Conservation (phyloP, 1,140 invertebrate genomes). For the Prorops nasuta region DNA sequence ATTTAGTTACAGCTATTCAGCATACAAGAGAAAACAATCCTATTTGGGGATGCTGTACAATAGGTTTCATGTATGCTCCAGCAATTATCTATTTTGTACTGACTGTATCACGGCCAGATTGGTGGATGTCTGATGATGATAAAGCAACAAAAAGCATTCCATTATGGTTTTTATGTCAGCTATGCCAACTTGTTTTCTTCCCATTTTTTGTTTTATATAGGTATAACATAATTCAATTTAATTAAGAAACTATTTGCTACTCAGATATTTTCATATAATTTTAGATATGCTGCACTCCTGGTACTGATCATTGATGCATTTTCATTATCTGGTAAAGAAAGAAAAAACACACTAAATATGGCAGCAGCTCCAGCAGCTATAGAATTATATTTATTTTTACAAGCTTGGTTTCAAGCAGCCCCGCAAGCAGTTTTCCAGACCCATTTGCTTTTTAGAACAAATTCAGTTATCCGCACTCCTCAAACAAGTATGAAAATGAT, state of each 20-base stretch:
- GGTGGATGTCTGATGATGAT: slow-evolving; percentile 53
- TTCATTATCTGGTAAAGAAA: slow-evolving; percentile 59
- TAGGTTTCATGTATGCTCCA: slow-evolving; percentile 57
- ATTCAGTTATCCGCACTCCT: slow-evolving; percentile 19
- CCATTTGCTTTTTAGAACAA: slow-evolving; percentile 58
- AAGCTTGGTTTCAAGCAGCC: slow-evolving; percentile 72
- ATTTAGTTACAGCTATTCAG: slow-evolving; percentile 53
- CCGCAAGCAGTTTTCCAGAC: slow-evolving; percentile 68
- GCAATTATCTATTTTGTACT: slow-evolving; percentile 58
- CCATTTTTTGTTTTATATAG: slow-evolving; percentile 68
- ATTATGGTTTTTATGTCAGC: slow-evolving; percentile 60
- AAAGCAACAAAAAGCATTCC: slow-evolving; percentile 40
- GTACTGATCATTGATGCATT: slow-evolving; percentile 72
- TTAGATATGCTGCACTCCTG: slow-evolving; percentile 65
- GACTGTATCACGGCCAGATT: slow-evolving; percentile 60
- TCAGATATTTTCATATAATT: slow-evolving; percentile 15
- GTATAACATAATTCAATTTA: slow-evolving; percentile 47
- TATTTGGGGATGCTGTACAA: slow-evolving; percentile 54
- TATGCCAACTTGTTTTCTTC: slow-evolving; percentile 62
- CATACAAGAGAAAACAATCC: slow-evolving; percentile 54
- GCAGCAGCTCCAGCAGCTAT: slow-evolving; percentile 63
- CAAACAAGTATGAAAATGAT: slow-evolving; percentile 40
- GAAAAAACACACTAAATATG: slow-evolving; percentile 59
- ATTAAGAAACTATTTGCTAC: slow-evolving; percentile 12
- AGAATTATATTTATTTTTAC: slow-evolving; percentile 71